A percentile compares a stretch with the other conserved stretches of the same genome.
These are phyloP conservation scores for Myxocyprinus asiaticus DNA, from an alignment of 2,113 vertebrate genomes.

Conservation along the genomic window DNA sequence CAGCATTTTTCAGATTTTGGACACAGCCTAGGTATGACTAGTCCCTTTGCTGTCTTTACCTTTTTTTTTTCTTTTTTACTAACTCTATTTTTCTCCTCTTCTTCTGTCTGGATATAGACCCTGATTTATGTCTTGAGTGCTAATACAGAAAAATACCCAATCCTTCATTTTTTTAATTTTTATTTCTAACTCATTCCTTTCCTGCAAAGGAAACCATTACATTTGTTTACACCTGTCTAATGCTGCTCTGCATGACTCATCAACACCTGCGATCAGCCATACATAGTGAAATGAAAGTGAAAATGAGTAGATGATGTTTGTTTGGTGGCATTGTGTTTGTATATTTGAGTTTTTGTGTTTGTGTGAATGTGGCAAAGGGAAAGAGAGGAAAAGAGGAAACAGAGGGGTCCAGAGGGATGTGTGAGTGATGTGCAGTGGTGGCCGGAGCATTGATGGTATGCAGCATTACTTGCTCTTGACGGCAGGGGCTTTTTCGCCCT, in stretches of 20 bases:
- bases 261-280: not conserved
- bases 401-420: slow-evolving; percentile 47
- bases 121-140: too few species aligned
- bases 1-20: too few species aligned
- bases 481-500: slow-evolving; percentile 64
- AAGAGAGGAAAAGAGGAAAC: slow-evolving; percentile 42
- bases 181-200: not conserved
- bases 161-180: too few species aligned
- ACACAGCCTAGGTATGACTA: too few species aligned
- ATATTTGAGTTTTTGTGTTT: slow-evolving; percentile 6
- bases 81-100: too few species aligned
- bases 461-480: slow-evolving; percentile 75
- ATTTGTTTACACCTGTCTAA: not conserved
- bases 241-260: not conserved
- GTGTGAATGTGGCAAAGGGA: slow-evolving; percentile 40
- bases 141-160: too few species aligned
- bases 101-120: too few species aligned
- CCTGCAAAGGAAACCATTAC: not conserved
- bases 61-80: too few species aligned
- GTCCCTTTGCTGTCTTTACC: too few species aligned
- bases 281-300: slow-evolving; percentile 2
- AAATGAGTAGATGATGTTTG: slow-evolving; percentile 9
- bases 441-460: slow-evolving; percentile 40
- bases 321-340: not conserved
- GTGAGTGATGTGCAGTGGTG: slow-evolving; percentile 36